Percentiles rank a stretch among this genome's conserved stretches.
Evolutionary conservation across 2,113 vertebrate species (phyloP).

Genomic region (Sigmodon hispidus): DNA sequence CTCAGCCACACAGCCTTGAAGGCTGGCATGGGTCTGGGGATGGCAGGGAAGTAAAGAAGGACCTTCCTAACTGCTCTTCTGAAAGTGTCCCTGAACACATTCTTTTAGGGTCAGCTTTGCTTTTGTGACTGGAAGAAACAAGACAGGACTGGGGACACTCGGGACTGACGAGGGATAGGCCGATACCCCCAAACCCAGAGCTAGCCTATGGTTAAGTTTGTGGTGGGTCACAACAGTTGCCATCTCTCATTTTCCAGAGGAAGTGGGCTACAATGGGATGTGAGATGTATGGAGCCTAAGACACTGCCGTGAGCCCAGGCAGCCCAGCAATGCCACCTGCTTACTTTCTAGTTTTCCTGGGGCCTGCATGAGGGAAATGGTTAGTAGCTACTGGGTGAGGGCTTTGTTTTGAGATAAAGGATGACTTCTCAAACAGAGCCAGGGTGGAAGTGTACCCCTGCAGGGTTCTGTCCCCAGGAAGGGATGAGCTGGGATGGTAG

Average conservation of each 20-base stretch:
- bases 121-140: background rate
- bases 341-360: rapidly evolving
- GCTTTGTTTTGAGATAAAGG: background rate
- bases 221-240: background rate
- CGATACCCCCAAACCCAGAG: background rate
- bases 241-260: background rate
- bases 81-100: background rate
- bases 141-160: background rate
- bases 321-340: background rate
- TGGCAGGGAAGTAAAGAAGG: background rate
- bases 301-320: rapidly evolving
- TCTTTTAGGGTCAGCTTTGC: background rate
- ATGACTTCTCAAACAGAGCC: background rate
- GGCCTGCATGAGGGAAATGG: rapidly evolving
- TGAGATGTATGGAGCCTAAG: rapidly evolving
- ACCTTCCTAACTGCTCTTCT: background rate
- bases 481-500: no score
- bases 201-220: background rate
- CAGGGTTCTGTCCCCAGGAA: background rate
- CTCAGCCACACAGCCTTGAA: background rate
- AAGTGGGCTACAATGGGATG: rapidly evolving
- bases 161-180: background rate
- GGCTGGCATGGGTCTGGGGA: background rate
- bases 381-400: rapidly evolving
- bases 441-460: no score